These are phyloP conservation scores for Ahaetulla prasina DNA, from an alignment of 2,113 vertebrate species.

Conservation along the genomic window DNA sequence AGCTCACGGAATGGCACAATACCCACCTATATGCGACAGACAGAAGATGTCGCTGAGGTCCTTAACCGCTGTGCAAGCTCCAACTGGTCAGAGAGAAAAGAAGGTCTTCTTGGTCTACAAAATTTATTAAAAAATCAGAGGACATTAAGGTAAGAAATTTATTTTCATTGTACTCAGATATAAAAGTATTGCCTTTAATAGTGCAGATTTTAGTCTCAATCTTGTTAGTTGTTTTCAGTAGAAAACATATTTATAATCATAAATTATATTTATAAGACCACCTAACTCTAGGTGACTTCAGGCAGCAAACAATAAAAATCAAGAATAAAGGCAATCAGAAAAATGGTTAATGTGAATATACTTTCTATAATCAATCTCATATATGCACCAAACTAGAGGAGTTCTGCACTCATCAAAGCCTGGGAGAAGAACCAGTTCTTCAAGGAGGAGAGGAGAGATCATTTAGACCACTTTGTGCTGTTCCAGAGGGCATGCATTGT, in stretches of 20 bases:
- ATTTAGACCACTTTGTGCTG: background rate
- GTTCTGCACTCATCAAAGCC: background rate
- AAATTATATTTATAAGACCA: background rate
- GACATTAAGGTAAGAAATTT: constrained; percentile 79
- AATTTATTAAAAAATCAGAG: constrained; percentile 91
- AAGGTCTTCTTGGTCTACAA: constrained; percentile 90
- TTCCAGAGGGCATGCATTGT: background rate
- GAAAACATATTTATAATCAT: background rate
- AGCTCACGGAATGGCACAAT: constrained; percentile 94
- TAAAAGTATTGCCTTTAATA: background rate
- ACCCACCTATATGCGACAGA: constrained; percentile 94
- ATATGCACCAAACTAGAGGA: background rate
- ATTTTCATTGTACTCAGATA: background rate
- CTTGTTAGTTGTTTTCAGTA: background rate
- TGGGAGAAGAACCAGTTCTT: background rate
- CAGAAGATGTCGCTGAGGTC: constrained; percentile 94
- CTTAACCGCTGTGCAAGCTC: constrained; percentile 93
- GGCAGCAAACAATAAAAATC: background rate
- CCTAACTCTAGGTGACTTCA: background rate
- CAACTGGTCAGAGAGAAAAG: constrained; percentile 97
- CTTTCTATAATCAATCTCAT: background rate
- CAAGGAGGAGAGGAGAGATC: background rate
- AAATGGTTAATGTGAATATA: background rate
- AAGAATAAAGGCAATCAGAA: background rate
- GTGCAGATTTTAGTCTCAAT: background rate